Percentiles rank a stretch among this genome's conserved stretches.
Evolutionary conservation across 2,113 vertebrate genomes (phyloP).

Genomic region (Bothrops jararaca): DNA sequence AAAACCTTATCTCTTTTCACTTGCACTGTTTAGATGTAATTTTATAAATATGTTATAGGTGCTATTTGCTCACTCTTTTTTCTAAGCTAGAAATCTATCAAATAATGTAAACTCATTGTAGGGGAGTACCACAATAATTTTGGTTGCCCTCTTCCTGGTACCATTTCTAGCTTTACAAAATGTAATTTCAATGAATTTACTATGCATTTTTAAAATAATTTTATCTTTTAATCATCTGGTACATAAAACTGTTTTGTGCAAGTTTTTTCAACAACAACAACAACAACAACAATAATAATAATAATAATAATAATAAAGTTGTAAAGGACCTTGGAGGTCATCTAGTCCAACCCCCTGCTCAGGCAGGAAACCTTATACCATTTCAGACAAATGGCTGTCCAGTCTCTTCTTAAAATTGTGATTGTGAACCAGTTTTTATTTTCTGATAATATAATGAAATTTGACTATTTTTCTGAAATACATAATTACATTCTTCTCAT

Average conservation of each 20-base stretch:
- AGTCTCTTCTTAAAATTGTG: background rate
- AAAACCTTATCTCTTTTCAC: background rate
- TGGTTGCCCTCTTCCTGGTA: background rate
- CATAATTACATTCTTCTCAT: background rate
- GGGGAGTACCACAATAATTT: background rate
- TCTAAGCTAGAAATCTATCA: background rate
- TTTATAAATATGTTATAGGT: background rate
- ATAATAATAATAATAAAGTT: too few relatives aligned
- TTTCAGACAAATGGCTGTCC: too few relatives aligned
- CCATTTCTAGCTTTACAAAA: background rate
- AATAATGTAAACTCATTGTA: background rate
- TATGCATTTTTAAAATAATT: background rate
- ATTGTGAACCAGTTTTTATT: background rate
- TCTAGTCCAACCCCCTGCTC: too few relatives aligned
- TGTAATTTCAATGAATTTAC: background rate
- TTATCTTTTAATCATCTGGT: background rate
- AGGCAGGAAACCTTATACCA: too few relatives aligned
- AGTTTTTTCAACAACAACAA: background rate
- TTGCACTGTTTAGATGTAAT: background rate
- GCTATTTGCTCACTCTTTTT: background rate
- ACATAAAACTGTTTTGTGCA: background rate
- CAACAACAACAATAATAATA: too few relatives aligned
- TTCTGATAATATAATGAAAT: background rate
- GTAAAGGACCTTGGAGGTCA: too few relatives aligned
- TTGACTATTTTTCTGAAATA: background rate